Percentiles rank a stretch among this genome's conserved stretches.
These are phyloP conservation scores for Telmatochromis sp. DNA, from an alignment of 2,113 vertebrate genomes.

Conservation along the genomic window DNA sequence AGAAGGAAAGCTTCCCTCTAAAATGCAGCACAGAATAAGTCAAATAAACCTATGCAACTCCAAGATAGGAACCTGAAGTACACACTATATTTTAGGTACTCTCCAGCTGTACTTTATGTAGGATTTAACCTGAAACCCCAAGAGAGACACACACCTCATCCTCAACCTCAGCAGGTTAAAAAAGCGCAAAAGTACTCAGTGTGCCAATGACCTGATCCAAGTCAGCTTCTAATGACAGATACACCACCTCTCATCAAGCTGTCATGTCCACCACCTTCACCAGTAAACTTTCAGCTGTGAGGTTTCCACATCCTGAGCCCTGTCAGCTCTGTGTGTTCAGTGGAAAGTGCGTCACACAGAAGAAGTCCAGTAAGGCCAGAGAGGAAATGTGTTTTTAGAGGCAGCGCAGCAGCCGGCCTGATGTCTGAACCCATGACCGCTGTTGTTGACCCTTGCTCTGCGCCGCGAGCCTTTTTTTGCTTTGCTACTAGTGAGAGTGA, in stretches of 20 bases:
- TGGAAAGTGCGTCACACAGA: slow-evolving; percentile 51
- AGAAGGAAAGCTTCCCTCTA: background rate
- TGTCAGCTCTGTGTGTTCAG: slow-evolving; percentile 21
- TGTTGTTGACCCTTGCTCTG: slow-evolving; percentile 12
- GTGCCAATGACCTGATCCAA: background rate
- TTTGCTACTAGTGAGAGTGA: slow-evolving; percentile 37
- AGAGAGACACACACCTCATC: background rate
- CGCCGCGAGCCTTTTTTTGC: background rate
- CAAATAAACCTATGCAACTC: background rate
- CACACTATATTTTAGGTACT: background rate
- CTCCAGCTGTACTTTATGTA: background rate
- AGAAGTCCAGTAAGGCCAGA: slow-evolving; percentile 32
- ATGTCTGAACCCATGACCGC: slow-evolving; percentile 34
- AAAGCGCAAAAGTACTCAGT: background rate
- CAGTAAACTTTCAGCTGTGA: slow-evolving; percentile 17
- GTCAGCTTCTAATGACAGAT: background rate
- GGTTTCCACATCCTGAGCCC: slow-evolving; percentile 45
- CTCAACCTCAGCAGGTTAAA: background rate
- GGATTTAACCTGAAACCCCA: background rate
- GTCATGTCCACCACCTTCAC: slow-evolving; percentile 14
- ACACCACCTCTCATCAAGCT: slow-evolving; percentile 22
- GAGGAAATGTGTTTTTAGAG: slow-evolving; percentile 45
- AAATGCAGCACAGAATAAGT: background rate
- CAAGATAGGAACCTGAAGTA: background rate
- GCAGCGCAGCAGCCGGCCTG: background rate